These are phyloP conservation scores for Tragelaphus buxtoni DNA, from an alignment of 2,113 vertebrate genomes.

Conservation along the genomic window DNA sequence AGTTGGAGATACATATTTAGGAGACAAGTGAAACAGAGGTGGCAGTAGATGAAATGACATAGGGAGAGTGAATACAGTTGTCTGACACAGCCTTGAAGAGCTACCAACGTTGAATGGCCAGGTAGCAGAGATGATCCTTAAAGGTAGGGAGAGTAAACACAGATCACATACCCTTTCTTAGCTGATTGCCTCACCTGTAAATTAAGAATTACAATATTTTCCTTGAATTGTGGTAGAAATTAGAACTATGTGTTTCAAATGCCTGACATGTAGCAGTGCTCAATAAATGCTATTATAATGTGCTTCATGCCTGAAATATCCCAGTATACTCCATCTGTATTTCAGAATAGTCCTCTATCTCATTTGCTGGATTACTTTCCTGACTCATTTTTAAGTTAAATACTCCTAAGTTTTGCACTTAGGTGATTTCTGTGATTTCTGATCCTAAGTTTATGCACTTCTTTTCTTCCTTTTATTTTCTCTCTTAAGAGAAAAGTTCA, in stretches of 20 bases:
- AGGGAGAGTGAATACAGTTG: background rate
- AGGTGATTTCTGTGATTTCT: background rate
- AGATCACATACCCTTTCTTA: background rate
- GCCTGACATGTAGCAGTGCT: background rate
- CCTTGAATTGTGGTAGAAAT: background rate
- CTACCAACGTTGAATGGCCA: background rate
- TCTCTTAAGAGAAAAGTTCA: background rate
- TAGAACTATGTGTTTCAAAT: background rate
- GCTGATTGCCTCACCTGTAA: background rate
- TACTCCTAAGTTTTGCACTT: background rate
- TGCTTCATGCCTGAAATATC: background rate
- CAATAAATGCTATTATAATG: background rate
- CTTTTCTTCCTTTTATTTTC: background rate
- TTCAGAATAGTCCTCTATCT: background rate
- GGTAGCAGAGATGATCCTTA: background rate
- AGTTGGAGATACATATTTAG: background rate
- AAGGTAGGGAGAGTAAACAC: background rate
- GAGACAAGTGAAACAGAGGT: background rate
- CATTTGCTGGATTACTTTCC: background rate
- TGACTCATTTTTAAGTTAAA: conserved; percentile 9
- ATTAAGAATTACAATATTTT: background rate
- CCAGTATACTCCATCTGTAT: background rate
- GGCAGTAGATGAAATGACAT: background rate
- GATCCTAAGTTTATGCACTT: background rate
- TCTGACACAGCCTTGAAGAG: background rate